Conservation (phyloP, 23 tunicate species). For the Trididemnum miniatum region DNA sequence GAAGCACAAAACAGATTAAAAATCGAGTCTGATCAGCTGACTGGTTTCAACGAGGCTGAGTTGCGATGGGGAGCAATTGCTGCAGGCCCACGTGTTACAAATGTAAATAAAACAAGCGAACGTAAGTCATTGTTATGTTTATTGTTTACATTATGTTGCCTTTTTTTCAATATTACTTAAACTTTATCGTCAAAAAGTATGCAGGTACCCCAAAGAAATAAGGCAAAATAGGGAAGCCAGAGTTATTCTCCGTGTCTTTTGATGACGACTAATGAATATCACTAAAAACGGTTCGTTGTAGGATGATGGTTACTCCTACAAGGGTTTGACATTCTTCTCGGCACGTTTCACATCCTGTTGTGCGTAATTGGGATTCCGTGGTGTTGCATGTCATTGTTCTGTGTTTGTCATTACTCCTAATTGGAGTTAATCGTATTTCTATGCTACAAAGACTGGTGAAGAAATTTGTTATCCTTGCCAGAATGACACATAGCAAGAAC, state of each 20-base stretch:
- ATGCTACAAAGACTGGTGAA: too few relatives aligned
- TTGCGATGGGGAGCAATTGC: constrained; percentile 64
- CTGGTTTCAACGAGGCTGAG: constrained; percentile 60
- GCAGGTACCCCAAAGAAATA: too few relatives aligned
- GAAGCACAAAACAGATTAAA: constrained; percentile 52
- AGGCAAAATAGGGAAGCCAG: too few relatives aligned
- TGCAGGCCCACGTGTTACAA: background rate
- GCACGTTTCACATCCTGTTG: background rate
- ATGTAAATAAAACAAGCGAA: constrained; percentile 12
- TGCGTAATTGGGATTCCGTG: background rate
- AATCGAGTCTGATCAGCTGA: constrained; percentile 58
- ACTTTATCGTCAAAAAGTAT: too few relatives aligned
- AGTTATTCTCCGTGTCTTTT: too few relatives aligned
- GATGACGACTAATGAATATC: too few relatives aligned
- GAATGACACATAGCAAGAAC: too few relatives aligned
- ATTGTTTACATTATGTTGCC: background rate
- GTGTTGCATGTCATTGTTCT: background rate
- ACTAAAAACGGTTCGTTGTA: too few relatives aligned
- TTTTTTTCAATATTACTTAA: background rate
- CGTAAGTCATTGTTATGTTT: constrained; percentile 34
- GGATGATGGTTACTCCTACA: background rate
- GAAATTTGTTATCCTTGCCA: too few relatives aligned
- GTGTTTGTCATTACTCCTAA: background rate
- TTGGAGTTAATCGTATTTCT: background rate
- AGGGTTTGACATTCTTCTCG: background rate